Conservation (phyloP, 2,888 invertebrate species). For the Drosophila robusta region DNA sequence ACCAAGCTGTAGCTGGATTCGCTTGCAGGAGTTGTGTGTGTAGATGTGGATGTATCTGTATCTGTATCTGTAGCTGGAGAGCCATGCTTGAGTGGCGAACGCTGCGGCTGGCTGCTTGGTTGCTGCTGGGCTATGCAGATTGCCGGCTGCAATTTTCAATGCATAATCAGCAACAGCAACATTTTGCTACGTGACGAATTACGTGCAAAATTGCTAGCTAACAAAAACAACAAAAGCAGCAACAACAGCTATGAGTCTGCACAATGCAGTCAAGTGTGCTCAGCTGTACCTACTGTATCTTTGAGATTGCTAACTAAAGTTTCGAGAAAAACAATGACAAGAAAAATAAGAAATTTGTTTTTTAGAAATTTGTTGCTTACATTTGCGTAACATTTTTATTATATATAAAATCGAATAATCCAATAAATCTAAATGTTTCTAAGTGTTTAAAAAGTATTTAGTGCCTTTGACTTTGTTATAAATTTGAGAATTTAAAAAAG, state of each 20-base stretch:
- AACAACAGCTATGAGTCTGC: conserved; percentile 13
- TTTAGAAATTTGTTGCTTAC: too few relatives aligned
- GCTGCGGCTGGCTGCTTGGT: conserved; percentile 28
- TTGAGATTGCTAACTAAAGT: conserved; percentile 8
- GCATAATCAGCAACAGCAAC: conserved; percentile 72
- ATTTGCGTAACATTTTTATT: too few relatives aligned
- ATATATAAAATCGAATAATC: too few relatives aligned
- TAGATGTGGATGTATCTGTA: conserved; percentile 5
- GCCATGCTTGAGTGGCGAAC: conserved; percentile 57
- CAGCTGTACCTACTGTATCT: conserved; percentile 1
- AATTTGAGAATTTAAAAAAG: too few relatives aligned
- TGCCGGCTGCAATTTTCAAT: conserved; percentile 73
- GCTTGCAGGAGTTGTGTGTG: conserved; percentile 15
- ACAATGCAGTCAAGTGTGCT: conserved; percentile 43
- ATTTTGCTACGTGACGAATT: conserved; percentile 76
- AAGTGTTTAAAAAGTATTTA: too few relatives aligned
- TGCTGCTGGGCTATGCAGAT: conserved; percentile 64
- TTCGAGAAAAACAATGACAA: not conserved
- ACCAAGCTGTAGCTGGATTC: conserved; percentile 33
- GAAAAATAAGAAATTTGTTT: not conserved
- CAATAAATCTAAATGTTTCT: too few relatives aligned
- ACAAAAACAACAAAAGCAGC: conserved; percentile 22
- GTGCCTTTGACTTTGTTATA: too few relatives aligned
- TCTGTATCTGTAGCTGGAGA: conserved; percentile 13
- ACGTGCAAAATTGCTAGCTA: conserved; percentile 72